Base-by-base conservation (phyloP, 2,797 vertebrate species). In the Fratercula arctica region DNA sequence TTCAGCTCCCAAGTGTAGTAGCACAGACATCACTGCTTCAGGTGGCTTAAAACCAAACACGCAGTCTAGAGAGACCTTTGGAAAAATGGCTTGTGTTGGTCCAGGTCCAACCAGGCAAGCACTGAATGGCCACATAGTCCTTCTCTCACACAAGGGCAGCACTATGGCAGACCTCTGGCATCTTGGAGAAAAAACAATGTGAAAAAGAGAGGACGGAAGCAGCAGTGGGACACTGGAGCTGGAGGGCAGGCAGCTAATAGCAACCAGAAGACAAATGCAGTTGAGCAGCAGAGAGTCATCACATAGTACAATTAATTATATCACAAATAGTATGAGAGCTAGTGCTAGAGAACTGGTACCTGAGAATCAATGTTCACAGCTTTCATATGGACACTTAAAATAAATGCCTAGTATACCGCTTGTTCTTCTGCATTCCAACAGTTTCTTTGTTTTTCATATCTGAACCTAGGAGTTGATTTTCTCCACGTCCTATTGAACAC, bases 51-150 rank as follows among this genome's bases (percentile, higher is more conserved):
- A 92, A 74, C 19, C 31, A 67, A 93, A 25, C 25, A 50, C 1
- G 0, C 6, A 6, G 5, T 24, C 33, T 75, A 51, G 56, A 53
- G 28, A 72, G 2, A 29, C 17, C 1, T 2, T 6, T 48, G 37
- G 54, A 37, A 85, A 53, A 92, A 78, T 17, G 23, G 9, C 9
- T 81, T 67, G 23, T 23, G 15, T 39, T 73, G 5, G 75, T 54
- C 15, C 46, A 66, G 57, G 20, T 35, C 21, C 75, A 82, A 66
- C 10, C 14, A 57, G 35, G 15, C 20, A 56, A 72, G 45, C 9
- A 41, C 12, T 54, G 66, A 70, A 35, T 51, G 33, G 26, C 29
- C 48, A 33, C 33, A 23, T 4, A 20, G 5, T 50, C 35, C 35
- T 81, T 35, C 21, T 87, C 16, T 76, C 46, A 16, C 0, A 0